phyloP scores from a whole-genome alignment of 2,888 invertebrate genomes.

The Pardosa pseudoannulata region DNA sequence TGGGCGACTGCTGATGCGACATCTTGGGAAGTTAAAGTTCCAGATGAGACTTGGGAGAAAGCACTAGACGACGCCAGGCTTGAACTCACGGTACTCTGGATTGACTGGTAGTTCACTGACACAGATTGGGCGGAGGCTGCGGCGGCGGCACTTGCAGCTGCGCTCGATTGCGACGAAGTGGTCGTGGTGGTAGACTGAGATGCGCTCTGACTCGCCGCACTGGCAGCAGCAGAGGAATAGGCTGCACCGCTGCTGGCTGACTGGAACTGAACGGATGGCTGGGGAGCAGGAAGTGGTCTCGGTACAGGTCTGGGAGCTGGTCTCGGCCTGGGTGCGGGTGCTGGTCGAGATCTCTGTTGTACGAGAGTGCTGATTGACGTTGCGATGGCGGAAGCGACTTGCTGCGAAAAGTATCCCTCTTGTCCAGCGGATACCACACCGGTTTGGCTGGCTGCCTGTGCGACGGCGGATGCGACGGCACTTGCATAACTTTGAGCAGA shows the following conservation, averaged over 20 bases:
- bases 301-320: slow-evolving; percentile 21
- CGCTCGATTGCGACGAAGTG: not conserved
- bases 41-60: too few species aligned
- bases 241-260: not conserved
- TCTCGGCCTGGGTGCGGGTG: slow-evolving; percentile 1
- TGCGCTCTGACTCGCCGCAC: not conserved
- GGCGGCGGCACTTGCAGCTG: not conserved
- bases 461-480: not conserved
- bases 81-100: too few species aligned
- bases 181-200: not conserved
- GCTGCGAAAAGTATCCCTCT: not conserved
- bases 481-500: not conserved
- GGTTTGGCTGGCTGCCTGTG: too few species aligned
- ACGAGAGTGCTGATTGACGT: not conserved
- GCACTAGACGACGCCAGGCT: too few species aligned
- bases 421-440: slow-evolving; percentile 1
- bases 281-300: not conserved
- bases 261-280: not conserved
- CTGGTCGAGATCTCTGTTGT: not conserved
- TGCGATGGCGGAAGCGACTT: not conserved
- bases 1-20: not conserved
- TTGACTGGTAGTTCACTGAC: too few species aligned
- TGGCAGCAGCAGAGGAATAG: not conserved
- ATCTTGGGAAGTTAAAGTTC: not conserved
- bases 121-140: too few species aligned